Base-by-base conservation (phyloP, 2,113 vertebrate species). In the Burhinus oedicnemus region DNA sequence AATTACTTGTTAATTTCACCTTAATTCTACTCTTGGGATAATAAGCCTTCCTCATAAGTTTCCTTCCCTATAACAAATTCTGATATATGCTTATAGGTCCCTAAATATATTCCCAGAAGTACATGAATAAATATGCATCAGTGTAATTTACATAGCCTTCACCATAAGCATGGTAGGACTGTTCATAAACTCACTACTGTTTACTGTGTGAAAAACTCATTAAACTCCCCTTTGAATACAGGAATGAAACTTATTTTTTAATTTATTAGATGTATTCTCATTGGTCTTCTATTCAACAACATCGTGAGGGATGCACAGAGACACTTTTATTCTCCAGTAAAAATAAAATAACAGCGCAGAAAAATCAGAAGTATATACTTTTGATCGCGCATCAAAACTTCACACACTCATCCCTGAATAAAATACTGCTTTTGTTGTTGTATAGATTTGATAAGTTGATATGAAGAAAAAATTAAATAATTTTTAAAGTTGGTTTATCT, bases 1-100 rank as follows among this genome's bases (percentile, higher is more conserved):
- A 97, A 98, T 98, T 98, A 97, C 95, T 97, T 98, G 93, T 97
- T 98, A 98, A 98, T 98, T 98, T 98, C 97, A 97, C 94, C 96
- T 98, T 98, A 98, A 98, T 98, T 98, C 97, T 88, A 98, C 97
- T 97, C 97, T 32, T 96, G 97, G 97, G 98, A 98, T 98, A 96
- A 98, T 96, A 97, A 97, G 86, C 89, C 87, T 90, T 97, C 94
- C 94, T 97, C 87, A 32, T 96, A 88, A 88, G 65, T 97, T 98
- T 96, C 97, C 93, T 98, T 95, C 96, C 95, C 97, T 95, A 62
- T 85, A 98, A 97, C 90, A 96, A 97, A 97, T 97, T 97, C 96
- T 97, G 93, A 96, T 97, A 95, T 90, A 97, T 96, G 78, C 92
- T 98, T 98, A 98, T 97, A 97, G 86, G 87, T 64, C 95, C 84